Conservation (phyloP, 2,888 invertebrate genomes). For the Andrena praecox region DNA sequence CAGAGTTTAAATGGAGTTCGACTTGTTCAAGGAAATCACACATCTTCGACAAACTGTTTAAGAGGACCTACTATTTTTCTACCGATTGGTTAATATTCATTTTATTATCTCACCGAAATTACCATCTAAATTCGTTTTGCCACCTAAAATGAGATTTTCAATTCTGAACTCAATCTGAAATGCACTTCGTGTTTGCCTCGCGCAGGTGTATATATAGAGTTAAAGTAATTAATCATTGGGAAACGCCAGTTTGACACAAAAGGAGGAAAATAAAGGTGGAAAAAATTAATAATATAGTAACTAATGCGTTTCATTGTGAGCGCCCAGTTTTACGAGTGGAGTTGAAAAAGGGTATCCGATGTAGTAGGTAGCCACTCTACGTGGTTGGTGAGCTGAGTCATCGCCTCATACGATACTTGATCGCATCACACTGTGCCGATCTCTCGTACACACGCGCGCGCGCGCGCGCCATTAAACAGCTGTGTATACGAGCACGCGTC, state of each 20-base stretch:
- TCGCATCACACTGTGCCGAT: constrained; percentile 75
- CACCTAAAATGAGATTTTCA: too few species aligned
- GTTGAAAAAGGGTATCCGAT: constrained; percentile 72
- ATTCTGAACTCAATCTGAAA: too few species aligned
- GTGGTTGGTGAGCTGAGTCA: constrained; percentile 80
- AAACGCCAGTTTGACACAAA: neutral
- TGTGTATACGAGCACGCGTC: constrained; percentile 44
- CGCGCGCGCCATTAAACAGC: constrained; percentile 40
- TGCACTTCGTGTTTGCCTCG: too few species aligned
- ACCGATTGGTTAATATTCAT: too few species aligned
- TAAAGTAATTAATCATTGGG: too few species aligned
- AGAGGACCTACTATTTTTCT: too few species aligned
- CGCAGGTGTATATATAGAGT: too few species aligned
- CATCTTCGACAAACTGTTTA: too few species aligned
- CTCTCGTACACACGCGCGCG: constrained; percentile 59
- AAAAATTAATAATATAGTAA: constrained; percentile 25
- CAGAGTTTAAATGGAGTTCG: neutral
- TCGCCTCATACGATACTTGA: constrained; percentile 80
- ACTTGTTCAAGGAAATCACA: too few species aligned
- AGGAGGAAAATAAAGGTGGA: neutral
- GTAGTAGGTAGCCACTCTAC: constrained; percentile 71
- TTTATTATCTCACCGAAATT: too few species aligned
- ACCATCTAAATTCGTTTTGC: too few species aligned
- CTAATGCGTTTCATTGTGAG: constrained; percentile 59
- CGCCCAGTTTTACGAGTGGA: constrained; percentile 64